A percentile compares a stretch with the other conserved stretches of the same genome.
Evolutionary conservation across 2,888 invertebrate genomes (phyloP).

Genomic region (Epinotia demarniana): DNA sequence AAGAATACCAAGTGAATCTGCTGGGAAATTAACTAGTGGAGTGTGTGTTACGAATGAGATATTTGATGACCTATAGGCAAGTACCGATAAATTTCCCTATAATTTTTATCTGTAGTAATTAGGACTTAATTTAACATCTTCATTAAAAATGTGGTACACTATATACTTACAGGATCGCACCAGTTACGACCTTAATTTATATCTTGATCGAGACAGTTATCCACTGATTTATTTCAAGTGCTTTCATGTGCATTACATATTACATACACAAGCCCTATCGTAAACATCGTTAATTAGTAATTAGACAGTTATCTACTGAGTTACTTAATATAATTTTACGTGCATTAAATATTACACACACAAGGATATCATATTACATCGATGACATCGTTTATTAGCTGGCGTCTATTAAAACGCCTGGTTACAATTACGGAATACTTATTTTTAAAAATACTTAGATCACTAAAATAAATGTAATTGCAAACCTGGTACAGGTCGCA

Average conservation of each 20-base stretch:
- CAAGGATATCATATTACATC: not conserved
- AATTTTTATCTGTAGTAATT: slow-evolving; percentile 24
- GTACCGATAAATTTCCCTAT: slow-evolving; percentile 33
- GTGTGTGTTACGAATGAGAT: slow-evolving; percentile 73
- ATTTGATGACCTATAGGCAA: slow-evolving; percentile 62
- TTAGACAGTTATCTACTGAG: not conserved
- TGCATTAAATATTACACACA: too few relatives aligned
- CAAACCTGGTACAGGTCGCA: too few relatives aligned
- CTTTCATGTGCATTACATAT: not conserved
- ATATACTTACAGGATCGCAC: slow-evolving; percentile 7
- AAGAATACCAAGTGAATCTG: slow-evolving; percentile 9
- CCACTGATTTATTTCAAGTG: slow-evolving; percentile 9
- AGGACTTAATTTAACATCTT: slow-evolving; percentile 38
- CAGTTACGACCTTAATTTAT: slow-evolving; percentile 17
- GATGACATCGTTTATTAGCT: not conserved
- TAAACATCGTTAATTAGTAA: not conserved
- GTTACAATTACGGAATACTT: not conserved
- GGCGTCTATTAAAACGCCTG: not conserved
- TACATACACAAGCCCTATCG: too few relatives aligned
- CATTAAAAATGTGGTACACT: slow-evolving; percentile 26
- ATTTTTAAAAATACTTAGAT: too few relatives aligned
- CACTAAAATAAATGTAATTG: too few relatives aligned
- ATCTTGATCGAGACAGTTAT: not conserved
- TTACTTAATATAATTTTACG: too few relatives aligned
- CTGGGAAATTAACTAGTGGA: slow-evolving; percentile 27